phyloP scores from a whole-genome alignment of 2,113 vertebrate species.

The Nanorana parkeri region DNA sequence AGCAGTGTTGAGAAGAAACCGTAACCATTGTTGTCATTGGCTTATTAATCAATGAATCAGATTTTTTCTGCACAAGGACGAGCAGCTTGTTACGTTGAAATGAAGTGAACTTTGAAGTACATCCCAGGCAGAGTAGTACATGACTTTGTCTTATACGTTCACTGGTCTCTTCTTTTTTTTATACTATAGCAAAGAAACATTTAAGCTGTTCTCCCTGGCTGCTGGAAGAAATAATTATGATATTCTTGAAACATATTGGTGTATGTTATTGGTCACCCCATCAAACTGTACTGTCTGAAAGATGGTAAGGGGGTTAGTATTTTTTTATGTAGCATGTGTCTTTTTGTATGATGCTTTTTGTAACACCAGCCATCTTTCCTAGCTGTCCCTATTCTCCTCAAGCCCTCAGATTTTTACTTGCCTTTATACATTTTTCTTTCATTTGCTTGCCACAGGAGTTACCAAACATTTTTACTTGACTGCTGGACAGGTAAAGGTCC shows the following conservation, averaged over 20 bases:
- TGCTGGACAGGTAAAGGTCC: slow-evolving; percentile 12
- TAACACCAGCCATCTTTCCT: slow-evolving; percentile 27
- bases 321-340: slow-evolving; percentile 55
- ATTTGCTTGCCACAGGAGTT: slow-evolving; percentile 10
- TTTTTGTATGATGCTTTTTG: slow-evolving; percentile 56
- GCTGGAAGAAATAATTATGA: slow-evolving; percentile 25
- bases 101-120: background rate
- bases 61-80: slow-evolving; percentile 18
- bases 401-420: slow-evolving; percentile 27
- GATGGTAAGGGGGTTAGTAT: slow-evolving; percentile 16
- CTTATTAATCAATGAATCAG: background rate
- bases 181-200: slow-evolving; percentile 3
- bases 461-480: slow-evolving; percentile 10
- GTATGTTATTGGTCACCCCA: slow-evolving; percentile 34
- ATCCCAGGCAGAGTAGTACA: background rate
- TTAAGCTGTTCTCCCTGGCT: slow-evolving; percentile 23
- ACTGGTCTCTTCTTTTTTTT: slow-evolving; percentile 34
- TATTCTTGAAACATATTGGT: slow-evolving; percentile 35
- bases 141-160: background rate
- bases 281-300: slow-evolving; percentile 6
- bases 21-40: background rate
- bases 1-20: background rate
- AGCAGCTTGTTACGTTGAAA: background rate
- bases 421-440: slow-evolving; percentile 32
- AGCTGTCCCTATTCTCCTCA: slow-evolving; percentile 17